Percentiles rank a stretch among this genome's conserved stretches.
phyloP scores from a whole-genome alignment of 2,888 invertebrate genomes.

The Noctua janthina region DNA sequence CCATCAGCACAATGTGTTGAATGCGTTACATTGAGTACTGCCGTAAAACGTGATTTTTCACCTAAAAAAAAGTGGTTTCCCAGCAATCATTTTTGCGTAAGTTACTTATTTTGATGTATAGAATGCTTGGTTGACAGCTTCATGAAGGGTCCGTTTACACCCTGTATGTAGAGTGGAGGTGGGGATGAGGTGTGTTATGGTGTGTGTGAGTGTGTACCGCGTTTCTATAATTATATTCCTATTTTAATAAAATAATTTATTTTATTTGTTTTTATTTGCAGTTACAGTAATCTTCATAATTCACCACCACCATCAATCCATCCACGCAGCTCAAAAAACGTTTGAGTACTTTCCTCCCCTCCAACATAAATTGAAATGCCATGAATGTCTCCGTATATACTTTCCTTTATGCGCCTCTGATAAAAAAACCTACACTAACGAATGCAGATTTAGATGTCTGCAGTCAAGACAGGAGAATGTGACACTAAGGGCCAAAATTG shows the following conservation, averaged over 20 bases:
- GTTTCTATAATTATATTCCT: too few species aligned
- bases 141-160: too few species aligned
- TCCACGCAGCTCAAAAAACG: neutral
- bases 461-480: fast-evolving
- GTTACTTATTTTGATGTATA: neutral
- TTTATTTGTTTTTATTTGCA: conserved; percentile 10
- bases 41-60: neutral
- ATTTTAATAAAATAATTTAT: too few species aligned
- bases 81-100: neutral
- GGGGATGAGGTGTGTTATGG: too few species aligned
- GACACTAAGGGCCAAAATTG: neutral
- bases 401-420: conserved; percentile 60
- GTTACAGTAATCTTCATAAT: conserved; percentile 14
- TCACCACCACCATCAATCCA: neutral
- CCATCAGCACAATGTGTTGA: neutral
- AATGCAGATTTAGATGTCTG: conserved; percentile 54
- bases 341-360: neutral
- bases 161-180: too few species aligned
- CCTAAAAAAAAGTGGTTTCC: neutral
- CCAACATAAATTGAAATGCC: neutral
- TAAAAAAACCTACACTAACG: conserved; percentile 59
- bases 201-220: too few species aligned
- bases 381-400: conserved; percentile 50
- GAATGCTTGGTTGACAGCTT: neutral
- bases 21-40: neutral